A percentile compares a stretch with the other conserved stretches of the same genome.
These are phyloP conservation scores for Pseudomyrmex cubaensis DNA, from an alignment of 1,140 invertebrate genomes.

Conservation along the genomic window DNA sequence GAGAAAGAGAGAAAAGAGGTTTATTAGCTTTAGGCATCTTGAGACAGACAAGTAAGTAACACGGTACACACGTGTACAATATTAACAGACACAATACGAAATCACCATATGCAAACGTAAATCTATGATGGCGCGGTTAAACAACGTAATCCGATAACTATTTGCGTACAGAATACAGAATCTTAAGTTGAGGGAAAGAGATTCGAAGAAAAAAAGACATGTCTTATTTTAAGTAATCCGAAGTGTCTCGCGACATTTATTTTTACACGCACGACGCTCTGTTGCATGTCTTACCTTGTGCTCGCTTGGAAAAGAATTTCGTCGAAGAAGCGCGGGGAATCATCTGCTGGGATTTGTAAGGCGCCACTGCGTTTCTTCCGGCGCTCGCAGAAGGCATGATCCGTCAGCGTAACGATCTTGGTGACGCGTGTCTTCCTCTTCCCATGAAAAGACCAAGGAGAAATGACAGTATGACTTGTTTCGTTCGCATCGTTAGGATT, in stretches of 20 bases:
- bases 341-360: slow-evolving; percentile 42
- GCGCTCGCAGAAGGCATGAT: slow-evolving; percentile 73
- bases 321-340: background rate
- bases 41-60: background rate
- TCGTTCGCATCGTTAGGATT: slow-evolving; percentile 59
- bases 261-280: slow-evolving; percentile 9
- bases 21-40: slow-evolving; percentile 37
- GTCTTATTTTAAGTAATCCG: slow-evolving; percentile 34
- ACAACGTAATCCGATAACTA: background rate
- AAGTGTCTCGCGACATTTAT: slow-evolving; percentile 30
- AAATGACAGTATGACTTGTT: slow-evolving; percentile 46
- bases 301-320: background rate
- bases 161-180: background rate
- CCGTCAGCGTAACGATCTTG: slow-evolving; percentile 84
- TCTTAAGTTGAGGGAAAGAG: background rate
- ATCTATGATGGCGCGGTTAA: background rate
- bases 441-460: slow-evolving; percentile 64
- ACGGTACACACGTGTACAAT: background rate
- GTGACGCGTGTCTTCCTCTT: slow-evolving; percentile 82
- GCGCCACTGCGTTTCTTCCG: slow-evolving; percentile 81
- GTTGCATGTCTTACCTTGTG: background rate
- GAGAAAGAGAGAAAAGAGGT: slow-evolving; percentile 5
- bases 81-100: slow-evolving; percentile 31
- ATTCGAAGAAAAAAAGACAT: background rate
- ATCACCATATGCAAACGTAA: slow-evolving; percentile 23